Base-by-base conservation (phyloP, 2,797 vertebrate genomes). In the Sparidentex hasta region DNA sequence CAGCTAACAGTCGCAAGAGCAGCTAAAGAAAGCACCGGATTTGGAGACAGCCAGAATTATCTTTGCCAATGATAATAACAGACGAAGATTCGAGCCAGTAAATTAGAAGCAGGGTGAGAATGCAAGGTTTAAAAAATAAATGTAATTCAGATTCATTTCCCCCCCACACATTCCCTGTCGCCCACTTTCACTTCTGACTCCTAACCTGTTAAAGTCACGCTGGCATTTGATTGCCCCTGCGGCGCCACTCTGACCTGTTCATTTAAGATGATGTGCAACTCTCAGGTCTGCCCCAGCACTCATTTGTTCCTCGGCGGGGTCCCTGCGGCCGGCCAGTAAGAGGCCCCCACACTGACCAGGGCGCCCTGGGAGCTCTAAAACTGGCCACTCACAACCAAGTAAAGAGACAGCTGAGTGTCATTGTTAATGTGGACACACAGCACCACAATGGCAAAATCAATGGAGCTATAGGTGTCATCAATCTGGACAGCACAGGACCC, bases 391-490 rank as follows among this genome's bases (percentile, higher is more conserved):
- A 86, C 85, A 78, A 88, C 90, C 85, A 87, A 91, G 93, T 93
- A 94, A 94, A 94, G 93, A 95, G 95, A 94, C 95, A 95, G 93
- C 93, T 88, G 94, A 93, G 94, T 93, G 93, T 95, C 94, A 94
- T 93, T 94, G 93, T 96, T 96, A 96, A 95, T 95, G 94, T 94
- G 93, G 93, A 95, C 94, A 95, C 94, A 95, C 91, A 93, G 91
- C 92, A 93, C 85, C 90, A 94, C 95, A 95, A 96, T 94, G 93
- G 94, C 90, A 95, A 96, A 96, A 96, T 96, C 95, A 95, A 96
- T 96, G 94, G 87, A 73, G 88, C 92, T 96, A 94, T 95, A 95
- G 94, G 92, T 88, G 82, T 90, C 93, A 96, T 96, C 95, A 95
- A 95, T 96, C 95, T 93, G 86, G 86, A 89, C 92, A 89, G 85